phyloP scores from a whole-genome alignment of 64 coral and sea anemone species.

The Trachythela sp. region DNA sequence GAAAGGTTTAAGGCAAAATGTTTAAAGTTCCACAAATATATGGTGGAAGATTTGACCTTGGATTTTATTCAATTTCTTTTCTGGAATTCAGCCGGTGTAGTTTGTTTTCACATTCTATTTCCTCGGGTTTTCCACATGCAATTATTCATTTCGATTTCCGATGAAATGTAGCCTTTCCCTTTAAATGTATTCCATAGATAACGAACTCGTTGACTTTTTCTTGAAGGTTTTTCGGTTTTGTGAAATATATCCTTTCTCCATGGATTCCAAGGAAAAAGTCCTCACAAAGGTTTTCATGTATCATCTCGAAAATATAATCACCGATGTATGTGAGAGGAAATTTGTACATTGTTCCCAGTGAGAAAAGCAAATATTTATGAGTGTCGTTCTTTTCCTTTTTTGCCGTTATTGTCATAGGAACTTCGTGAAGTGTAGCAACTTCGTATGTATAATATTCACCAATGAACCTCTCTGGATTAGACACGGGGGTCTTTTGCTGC shows the following conservation, averaged over 20 bases:
- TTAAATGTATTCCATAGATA: not conserved
- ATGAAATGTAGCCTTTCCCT: not conserved
- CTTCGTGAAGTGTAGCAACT: not conserved
- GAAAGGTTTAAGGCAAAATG: too few relatives aligned
- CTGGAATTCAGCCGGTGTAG: too few relatives aligned
- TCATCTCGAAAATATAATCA: not conserved
- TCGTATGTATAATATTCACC: not conserved
- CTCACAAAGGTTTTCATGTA: not conserved
- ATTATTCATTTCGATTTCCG: not conserved
- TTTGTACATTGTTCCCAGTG: not conserved
- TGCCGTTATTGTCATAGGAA: not conserved
- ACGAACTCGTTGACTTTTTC: not conserved
- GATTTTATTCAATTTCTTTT: too few relatives aligned
- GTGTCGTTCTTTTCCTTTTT: not conserved
- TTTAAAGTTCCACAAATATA: too few relatives aligned
- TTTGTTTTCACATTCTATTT: too few relatives aligned
- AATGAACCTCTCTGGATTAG: not conserved
- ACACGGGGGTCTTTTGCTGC: not conserved
- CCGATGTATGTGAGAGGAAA: not conserved
- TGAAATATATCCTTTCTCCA: not conserved
- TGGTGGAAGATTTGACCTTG: too few relatives aligned
- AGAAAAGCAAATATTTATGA: not conserved
- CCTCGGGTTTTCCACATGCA: too few relatives aligned
- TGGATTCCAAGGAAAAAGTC: not conserved
- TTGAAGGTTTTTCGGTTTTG: not conserved